phyloP scores from a whole-genome alignment of 2,797 vertebrate genomes.

The Bradypus variegatus region DNA sequence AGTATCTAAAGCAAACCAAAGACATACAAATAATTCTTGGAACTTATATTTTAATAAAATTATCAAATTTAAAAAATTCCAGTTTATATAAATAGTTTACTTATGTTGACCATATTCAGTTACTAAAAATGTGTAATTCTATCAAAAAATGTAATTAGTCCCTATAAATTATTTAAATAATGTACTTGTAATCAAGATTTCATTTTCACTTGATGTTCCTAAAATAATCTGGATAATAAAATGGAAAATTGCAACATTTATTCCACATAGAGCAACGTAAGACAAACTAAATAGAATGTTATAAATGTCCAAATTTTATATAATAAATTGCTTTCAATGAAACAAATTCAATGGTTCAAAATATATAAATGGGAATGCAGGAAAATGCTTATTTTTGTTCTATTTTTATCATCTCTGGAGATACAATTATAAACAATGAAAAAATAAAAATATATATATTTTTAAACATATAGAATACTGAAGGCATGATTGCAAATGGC shows the following conservation, averaged over 20 bases:
- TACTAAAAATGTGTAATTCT: conserved; percentile 26
- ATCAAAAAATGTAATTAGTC: background rate
- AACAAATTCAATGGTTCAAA: background rate
- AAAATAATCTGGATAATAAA: conserved; percentile 21
- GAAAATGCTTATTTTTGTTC: background rate
- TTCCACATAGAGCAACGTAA: background rate
- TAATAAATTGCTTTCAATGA: background rate
- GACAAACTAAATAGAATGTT: background rate
- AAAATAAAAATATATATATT: background rate
- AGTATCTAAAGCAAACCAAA: background rate
- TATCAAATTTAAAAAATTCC: background rate
- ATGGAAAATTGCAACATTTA: conserved; percentile 17
- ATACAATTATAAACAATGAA: background rate
- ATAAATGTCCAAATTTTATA: background rate
- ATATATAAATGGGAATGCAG: background rate
- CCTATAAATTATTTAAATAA: background rate
- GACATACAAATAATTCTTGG: background rate
- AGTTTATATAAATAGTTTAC: background rate
- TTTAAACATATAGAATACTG: background rate
- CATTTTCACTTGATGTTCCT: background rate
- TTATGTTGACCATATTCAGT: background rate
- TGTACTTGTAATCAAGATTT: conserved; percentile 47
- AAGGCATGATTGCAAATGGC: background rate
- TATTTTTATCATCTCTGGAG: background rate
- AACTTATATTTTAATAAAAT: background rate